phyloP scores from a whole-genome alignment of 1,140 invertebrate species.

The Ostrea denselamellosa region DNA sequence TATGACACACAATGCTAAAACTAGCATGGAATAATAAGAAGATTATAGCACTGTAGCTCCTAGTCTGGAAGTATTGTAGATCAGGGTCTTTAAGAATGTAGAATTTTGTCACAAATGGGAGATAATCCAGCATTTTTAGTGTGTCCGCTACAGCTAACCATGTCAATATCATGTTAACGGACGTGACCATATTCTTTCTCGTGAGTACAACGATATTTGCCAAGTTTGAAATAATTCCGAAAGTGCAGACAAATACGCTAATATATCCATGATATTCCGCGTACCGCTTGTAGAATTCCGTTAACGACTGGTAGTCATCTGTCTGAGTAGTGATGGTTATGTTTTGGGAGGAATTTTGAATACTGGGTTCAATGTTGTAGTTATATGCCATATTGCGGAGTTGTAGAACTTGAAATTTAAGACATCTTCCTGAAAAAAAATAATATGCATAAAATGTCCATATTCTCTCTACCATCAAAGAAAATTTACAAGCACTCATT shows the following conservation, averaged over 20 bases:
- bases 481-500: too few relatives aligned
- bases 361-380: background rate
- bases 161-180: slow-evolving; percentile 92
- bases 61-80: slow-evolving; percentile 55
- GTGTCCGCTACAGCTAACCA: slow-evolving; percentile 91
- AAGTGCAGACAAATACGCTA: slow-evolving; percentile 87
- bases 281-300: slow-evolving; percentile 71
- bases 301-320: slow-evolving; percentile 29
- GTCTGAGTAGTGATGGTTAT: background rate
- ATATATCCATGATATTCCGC: slow-evolving; percentile 84
- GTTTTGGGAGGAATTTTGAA: background rate
- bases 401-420: too few relatives aligned
- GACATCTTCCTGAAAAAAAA: too few relatives aligned
- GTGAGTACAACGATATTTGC: slow-evolving; percentile 94
- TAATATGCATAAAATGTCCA: too few relatives aligned
- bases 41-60: slow-evolving; percentile 69
- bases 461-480: too few relatives aligned
- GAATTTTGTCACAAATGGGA: slow-evolving; percentile 88
- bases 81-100: slow-evolving; percentile 71
- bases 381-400: background rate
- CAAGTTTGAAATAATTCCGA: slow-evolving; percentile 92
- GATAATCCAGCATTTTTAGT: slow-evolving; percentile 92
- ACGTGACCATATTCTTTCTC: slow-evolving; percentile 89
- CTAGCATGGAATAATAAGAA: slow-evolving; percentile 79
- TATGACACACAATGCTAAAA: slow-evolving; percentile 91